Base-by-base conservation (phyloP, 2,888 invertebrate genomes). In the Geotrupes spiniger region DNA sequence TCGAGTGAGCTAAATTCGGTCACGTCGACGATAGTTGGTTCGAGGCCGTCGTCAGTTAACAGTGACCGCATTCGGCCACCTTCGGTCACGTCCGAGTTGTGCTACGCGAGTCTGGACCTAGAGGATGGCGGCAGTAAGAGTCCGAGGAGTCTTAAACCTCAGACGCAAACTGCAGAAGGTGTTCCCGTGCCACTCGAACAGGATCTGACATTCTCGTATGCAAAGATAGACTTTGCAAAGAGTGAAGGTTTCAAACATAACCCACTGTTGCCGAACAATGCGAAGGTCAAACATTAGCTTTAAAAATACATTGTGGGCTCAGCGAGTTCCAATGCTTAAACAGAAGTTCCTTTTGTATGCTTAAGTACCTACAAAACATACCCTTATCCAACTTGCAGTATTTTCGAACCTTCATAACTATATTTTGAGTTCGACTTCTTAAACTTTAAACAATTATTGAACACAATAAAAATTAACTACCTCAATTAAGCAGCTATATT, bases 211-310 rank as follows among this genome's bases (percentile, higher is more conserved):
- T 81, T 85, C 63, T 78, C 79, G 29, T 90, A 90, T 73, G 89
- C 89, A 54, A 84, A 88, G 75, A 89, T 90, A 52, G 89, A 89
- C 77, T 90, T 89, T 73, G 76, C 81, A 25, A 82, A 83, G 70
- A 80, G 82, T 69, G 82, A 81, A 58, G 72, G 72, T 49, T 64
- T 76, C 52, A 74, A 70, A 51, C 57, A 58, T 31, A 56, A 52
- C 26, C 31, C 44, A 38, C 53, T 58, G 42, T 38, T 49, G 37
- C 57, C 56, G 29, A 58, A 49, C 36, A 66, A 65, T 51, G 53
- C 64, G 15, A 66, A 66, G 52, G 62, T 66, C 46, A 64, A 66
- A 52, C 61, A 65, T 58, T 63, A 62, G 58, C 48, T 57, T 40
- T 42, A 21, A 21, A 21, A 21, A 21, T 3, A 6, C 21, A 6